phyloP scores from a whole-genome alignment of 2,797 vertebrate genomes.

The Ibycter americanus region DNA sequence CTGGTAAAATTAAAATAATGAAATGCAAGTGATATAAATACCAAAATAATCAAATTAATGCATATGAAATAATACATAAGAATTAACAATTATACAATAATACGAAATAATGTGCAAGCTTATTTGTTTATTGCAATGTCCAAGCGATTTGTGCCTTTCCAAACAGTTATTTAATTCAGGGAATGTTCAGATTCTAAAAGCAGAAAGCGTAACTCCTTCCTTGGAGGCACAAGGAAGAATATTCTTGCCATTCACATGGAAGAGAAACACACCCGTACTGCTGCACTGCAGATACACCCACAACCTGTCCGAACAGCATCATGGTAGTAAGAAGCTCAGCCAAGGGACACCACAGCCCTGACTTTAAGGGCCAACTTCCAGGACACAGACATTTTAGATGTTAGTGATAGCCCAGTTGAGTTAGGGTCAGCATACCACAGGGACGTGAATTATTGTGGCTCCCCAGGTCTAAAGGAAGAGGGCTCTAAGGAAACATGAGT shows the following conservation, averaged over 20 bases:
- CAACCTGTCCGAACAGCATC: neutral
- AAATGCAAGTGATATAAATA: conserved; percentile 18
- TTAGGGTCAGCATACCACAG: neutral
- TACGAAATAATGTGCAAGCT: neutral
- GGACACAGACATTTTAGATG: neutral
- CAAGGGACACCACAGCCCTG: neutral
- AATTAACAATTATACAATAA: neutral
- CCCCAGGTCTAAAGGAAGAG: neutral
- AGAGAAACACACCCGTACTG: neutral
- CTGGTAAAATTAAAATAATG: conserved; percentile 30
- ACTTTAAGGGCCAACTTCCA: neutral
- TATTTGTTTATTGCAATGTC: neutral
- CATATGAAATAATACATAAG: neutral
- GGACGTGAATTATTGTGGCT: neutral
- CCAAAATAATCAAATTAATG: neutral
- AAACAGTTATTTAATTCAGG: neutral
- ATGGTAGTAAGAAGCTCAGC: neutral
- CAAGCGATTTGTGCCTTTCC: conserved; percentile 32
- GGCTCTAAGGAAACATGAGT: neutral
- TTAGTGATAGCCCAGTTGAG: neutral
- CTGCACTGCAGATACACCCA: neutral
- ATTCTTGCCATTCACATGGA: conserved; percentile 32
- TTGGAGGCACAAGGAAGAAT: conserved; percentile 31
- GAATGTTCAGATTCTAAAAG: conserved; percentile 40
- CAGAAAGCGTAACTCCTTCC: conserved; percentile 51